Percentiles rank a stretch among this genome's conserved stretches.
These are phyloP conservation scores for Sphenodon punctatus DNA, from an alignment of 2,797 vertebrate genomes.

Conservation along the genomic window DNA sequence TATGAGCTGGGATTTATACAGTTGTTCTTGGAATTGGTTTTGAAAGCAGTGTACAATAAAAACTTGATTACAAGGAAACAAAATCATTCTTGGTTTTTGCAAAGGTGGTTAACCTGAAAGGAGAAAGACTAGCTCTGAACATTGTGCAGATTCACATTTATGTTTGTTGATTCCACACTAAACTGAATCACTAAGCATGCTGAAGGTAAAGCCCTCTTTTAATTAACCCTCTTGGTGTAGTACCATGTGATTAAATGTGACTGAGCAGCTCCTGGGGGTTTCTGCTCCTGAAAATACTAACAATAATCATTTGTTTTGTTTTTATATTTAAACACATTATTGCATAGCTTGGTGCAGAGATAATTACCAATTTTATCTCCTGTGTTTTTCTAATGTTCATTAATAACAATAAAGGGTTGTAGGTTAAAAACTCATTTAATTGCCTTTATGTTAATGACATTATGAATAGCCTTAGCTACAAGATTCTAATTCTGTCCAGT, in stretches of 20 bases:
- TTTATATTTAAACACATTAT: conserved; percentile 95
- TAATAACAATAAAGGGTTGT: conserved; percentile 99
- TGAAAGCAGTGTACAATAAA: conserved; percentile 8
- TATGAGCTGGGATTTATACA: conserved; percentile 35
- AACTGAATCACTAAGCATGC: conserved; percentile 76
- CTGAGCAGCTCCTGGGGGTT: conserved; percentile 89
- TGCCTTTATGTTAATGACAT: conserved; percentile 99
- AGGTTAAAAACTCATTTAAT: conserved; percentile 99
- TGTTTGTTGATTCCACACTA: conserved; percentile 83
- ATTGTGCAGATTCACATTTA: conserved; percentile 79
- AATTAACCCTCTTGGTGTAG: conserved; percentile 95
- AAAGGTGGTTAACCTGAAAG: conserved; percentile 69
- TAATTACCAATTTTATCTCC: conserved; percentile 97
- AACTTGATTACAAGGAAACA: conserved; percentile 26
- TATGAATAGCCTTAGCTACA: conserved; percentile 92
- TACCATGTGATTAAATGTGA: conserved; percentile 95
- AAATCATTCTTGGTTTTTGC: conserved; percentile 44
- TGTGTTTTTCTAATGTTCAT: conserved; percentile 93
- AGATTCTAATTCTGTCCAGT: conserved; percentile 97
- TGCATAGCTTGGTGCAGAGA: conserved; percentile 91
- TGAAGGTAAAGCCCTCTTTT: conserved; percentile 88
- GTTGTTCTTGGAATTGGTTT: conserved; percentile 49
- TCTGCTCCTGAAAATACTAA: conserved; percentile 89
- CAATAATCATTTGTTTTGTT: conserved; percentile 95
- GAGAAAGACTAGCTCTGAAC: conserved; percentile 79